These are phyloP conservation scores for Crax fasciolata DNA, from an alignment of 2,797 vertebrate species.

Conservation along the genomic window DNA sequence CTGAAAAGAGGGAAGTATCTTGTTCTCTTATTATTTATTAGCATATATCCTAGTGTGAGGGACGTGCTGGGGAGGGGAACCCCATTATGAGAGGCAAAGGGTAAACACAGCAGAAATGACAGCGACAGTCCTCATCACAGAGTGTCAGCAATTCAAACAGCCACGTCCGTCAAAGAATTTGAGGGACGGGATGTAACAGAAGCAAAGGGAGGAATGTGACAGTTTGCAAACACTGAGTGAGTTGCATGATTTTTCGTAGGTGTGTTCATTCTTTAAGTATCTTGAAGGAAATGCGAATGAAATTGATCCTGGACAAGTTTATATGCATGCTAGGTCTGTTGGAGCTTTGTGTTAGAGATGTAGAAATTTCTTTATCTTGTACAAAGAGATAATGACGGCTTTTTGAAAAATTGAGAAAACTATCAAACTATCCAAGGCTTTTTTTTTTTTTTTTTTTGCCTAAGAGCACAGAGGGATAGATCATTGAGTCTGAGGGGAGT, in stretches of 20 bases:
- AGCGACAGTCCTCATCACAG: conserved; percentile 24
- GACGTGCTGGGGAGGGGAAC: neutral
- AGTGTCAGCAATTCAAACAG: conserved; percentile 23
- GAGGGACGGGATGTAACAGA: neutral
- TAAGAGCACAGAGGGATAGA: neutral
- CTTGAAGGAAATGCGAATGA: neutral
- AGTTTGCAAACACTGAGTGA: neutral
- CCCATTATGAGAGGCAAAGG: neutral
- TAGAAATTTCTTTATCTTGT: neutral
- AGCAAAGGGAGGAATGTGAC: neutral
- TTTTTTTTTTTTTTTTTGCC: neutral
- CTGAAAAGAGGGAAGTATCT: conserved; percentile 9
- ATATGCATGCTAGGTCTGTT: neutral
- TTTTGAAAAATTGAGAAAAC: neutral
- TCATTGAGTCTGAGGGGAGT: neutral
- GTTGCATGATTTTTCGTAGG: rapidly evolving
- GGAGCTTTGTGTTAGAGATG: neutral
- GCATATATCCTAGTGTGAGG: neutral
- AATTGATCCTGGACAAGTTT: neutral
- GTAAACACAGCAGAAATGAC: conserved; percentile 29
- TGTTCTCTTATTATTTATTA: neutral
- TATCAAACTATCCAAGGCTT: neutral
- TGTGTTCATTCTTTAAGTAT: neutral
- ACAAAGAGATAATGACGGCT: neutral
- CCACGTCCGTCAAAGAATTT: neutral